Evolutionary conservation across 2,797 vertebrate species (phyloP).

Genomic region (Sparidentex hasta): DNA sequence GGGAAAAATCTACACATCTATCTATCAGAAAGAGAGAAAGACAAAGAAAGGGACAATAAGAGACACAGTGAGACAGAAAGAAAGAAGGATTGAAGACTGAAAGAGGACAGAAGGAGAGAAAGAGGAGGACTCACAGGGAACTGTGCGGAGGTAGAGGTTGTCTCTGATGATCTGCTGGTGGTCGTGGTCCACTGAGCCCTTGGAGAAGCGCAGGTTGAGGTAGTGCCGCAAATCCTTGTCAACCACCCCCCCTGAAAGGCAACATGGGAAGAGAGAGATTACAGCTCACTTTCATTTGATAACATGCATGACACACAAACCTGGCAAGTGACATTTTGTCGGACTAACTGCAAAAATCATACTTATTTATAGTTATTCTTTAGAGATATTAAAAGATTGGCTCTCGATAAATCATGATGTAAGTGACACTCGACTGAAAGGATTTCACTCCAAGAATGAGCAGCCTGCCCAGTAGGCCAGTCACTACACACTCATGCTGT

Average conservation of each 20-base stretch:
- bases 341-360: background rate
- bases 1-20: background rate
- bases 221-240: constrained; percentile 99
- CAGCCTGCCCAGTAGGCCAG: background rate
- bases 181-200: constrained; percentile 98
- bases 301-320: background rate
- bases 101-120: constrained; percentile 17
- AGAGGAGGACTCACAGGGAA: constrained; percentile 93
- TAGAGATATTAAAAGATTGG: constrained; percentile 8
- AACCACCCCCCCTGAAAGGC: constrained; percentile 92
- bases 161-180: constrained; percentile 99
- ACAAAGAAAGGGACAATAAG: constrained; percentile 36
- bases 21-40: constrained; percentile 31
- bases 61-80: constrained; percentile 23
- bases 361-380: background rate
- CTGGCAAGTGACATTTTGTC: background rate
- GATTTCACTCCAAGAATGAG: constrained; percentile 15
- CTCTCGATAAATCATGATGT: background rate
- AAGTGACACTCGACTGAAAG: constrained; percentile 1
- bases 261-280: constrained; percentile 39
- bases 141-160: constrained; percentile 99
- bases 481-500: background rate
- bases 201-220: constrained; percentile 99
- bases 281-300: constrained; percentile 13
- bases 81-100: constrained; percentile 34